These are phyloP conservation scores for Chlamydotis undulata DNA, from an alignment of 2,113 vertebrate species.

Conservation along the genomic window DNA sequence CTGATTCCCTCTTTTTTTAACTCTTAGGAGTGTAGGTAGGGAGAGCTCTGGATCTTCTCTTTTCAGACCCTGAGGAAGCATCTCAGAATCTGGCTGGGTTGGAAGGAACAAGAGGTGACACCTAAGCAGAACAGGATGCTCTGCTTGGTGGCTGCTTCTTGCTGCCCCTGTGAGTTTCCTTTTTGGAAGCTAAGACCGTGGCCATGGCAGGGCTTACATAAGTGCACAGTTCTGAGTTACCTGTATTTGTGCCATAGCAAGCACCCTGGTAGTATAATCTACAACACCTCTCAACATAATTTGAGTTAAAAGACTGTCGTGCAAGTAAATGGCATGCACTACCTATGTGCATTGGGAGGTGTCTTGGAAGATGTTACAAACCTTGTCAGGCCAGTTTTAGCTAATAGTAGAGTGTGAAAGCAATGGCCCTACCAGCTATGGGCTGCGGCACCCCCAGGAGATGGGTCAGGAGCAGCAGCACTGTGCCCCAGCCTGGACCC, in stretches of 20 bases:
- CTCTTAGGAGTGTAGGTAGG: neutral
- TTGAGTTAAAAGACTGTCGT: neutral
- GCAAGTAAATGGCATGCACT: neutral
- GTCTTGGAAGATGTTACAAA: neutral
- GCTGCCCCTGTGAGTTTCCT: neutral
- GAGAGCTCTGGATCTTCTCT: neutral
- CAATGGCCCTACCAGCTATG: neutral
- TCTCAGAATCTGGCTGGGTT: neutral
- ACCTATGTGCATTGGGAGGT: neutral
- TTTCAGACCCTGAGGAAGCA: neutral
- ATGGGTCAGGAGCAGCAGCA: fast-evolving
- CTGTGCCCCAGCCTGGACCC: neutral
- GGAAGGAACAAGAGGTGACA: neutral
- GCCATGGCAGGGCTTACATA: neutral
- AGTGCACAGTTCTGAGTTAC: neutral
- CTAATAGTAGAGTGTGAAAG: neutral
- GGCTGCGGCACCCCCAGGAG: fast-evolving
- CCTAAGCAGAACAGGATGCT: neutral
- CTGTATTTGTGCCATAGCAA: neutral
- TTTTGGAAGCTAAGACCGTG: neutral
- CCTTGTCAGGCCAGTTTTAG: neutral
- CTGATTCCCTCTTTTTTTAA: neutral
- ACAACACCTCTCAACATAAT: fast-evolving
- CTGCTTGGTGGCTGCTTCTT: neutral
- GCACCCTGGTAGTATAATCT: neutral